Evolutionary conservation across 2,888 invertebrate species (phyloP).

Genomic region (Diplolepis rosae): DNA sequence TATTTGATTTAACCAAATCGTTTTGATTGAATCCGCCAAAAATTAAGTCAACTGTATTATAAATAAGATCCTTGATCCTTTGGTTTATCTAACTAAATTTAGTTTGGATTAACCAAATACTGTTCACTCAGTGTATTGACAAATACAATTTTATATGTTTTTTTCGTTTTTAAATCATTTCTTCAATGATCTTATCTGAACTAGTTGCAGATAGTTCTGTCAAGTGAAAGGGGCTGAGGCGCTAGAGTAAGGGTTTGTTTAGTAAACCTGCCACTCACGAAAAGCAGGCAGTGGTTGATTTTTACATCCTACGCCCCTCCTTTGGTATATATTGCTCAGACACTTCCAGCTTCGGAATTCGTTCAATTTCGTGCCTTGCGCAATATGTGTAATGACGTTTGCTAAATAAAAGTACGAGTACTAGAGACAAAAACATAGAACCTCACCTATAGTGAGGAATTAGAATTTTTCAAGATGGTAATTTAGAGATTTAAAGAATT

Average conservation of each 20-base stretch:
- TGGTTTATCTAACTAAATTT: too few relatives aligned
- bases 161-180: too few relatives aligned
- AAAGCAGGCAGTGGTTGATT: conserved; percentile 59
- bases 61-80: too few relatives aligned
- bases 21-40: too few relatives aligned
- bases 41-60: too few relatives aligned
- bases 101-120: too few relatives aligned
- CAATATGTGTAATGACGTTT: neutral
- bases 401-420: neutral
- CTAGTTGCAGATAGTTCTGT: conserved; percentile 35
- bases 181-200: neutral
- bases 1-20: too few relatives aligned
- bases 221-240: conserved; percentile 47
- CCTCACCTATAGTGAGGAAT: neutral
- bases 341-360: conserved; percentile 59
- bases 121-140: too few relatives aligned
- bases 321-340: conserved; percentile 38
- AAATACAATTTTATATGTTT: too few relatives aligned
- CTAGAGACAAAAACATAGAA: neutral
- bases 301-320: conserved; percentile 52
- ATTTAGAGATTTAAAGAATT: neutral
- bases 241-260: conserved; percentile 45
- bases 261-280: conserved; percentile 59
- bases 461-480: neutral
- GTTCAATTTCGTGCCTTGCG: conserved; percentile 52